These are phyloP conservation scores for Rhyacophila evoluta DNA, from an alignment of 2,888 invertebrate genomes.

Conservation along the genomic window DNA sequence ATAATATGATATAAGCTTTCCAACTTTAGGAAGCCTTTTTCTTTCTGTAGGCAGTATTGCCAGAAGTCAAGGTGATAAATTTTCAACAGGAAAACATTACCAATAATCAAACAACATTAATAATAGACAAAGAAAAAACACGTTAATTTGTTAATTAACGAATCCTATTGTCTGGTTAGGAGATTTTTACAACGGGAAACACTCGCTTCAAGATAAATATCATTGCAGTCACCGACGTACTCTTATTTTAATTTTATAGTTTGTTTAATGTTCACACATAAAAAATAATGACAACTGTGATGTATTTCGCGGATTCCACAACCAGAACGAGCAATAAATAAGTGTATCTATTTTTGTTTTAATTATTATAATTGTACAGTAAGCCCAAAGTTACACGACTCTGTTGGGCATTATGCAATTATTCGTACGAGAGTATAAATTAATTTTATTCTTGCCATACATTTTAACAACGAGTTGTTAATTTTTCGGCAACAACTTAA, in stretches of 20 bases:
- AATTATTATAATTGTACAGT: too few relatives aligned
- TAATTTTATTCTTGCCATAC: too few relatives aligned
- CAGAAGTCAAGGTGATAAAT: too few relatives aligned
- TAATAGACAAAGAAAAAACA: background rate
- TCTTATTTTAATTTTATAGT: background rate
- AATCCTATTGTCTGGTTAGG: background rate
- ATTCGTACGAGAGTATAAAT: too few relatives aligned
- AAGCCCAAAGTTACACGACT: background rate
- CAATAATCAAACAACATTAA: background rate
- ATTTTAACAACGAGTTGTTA: too few relatives aligned
- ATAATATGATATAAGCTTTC: too few relatives aligned
- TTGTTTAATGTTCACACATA: background rate
- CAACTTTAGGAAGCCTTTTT: too few relatives aligned
- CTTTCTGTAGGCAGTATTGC: too few relatives aligned
- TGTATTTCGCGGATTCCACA: background rate
- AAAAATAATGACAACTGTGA: background rate
- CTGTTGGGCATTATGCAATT: too few relatives aligned
- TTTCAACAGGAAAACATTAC: background rate
- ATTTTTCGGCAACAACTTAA: too few relatives aligned
- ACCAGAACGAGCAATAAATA: background rate
- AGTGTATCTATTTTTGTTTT: background rate
- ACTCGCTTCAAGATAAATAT: background rate
- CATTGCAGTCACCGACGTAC: background rate
- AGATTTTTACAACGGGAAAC: background rate
- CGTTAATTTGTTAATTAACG: constrained; percentile 4